Base-by-base conservation (phyloP, 2,113 vertebrate species). In the Hippocampus abdominalis region DNA sequence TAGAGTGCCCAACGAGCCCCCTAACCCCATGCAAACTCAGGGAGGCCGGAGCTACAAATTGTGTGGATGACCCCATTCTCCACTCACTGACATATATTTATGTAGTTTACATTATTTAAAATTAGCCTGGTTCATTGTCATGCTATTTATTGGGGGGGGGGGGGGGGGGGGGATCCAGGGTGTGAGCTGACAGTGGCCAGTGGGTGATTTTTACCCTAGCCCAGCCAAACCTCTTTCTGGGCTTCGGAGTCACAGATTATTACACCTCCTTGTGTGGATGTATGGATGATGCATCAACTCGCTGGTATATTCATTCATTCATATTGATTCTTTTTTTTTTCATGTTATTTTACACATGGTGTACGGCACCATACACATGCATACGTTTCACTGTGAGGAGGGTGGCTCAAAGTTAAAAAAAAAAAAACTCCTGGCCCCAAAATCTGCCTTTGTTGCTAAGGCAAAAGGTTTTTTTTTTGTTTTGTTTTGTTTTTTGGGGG, bases 401-500 rank as follows among this genome's bases (percentile, higher is more conserved):
- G 49, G 20, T 51, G 49, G 49, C 70, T 71, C 74, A 32, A 32
- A 18, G 32, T 6, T 1, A 12, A 46, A 46, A 25, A 25, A 42
- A 42, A 11, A 48, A 18, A 12, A 7, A 2, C 27, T 27, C 16
- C 71, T 69, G 18, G 51, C 61, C 77, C 72, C 20, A 40, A 69
- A 79, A 80, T 76, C 82, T 81, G 81, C 66, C 64, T 78, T 80
- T 84, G 87, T 89, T 81, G 74, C 84, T 75, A 29, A 75, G 71
- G 83, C 78, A 89, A 88, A 84, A 86, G 67, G 70, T 74, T 84
- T 74, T 73, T 67, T 76, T 75, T 77, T 77, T 40, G 79, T 48
- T 51, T 69, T 75, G 73, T 74, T 66, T 76, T 76, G 29, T 29
- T 78, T 78, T 36, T 79, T 44, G 27, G 27, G 32, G 5, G 32